phyloP scores from a whole-genome alignment of 2,888 invertebrate genomes.

The Brachyopa scutellaris region DNA sequence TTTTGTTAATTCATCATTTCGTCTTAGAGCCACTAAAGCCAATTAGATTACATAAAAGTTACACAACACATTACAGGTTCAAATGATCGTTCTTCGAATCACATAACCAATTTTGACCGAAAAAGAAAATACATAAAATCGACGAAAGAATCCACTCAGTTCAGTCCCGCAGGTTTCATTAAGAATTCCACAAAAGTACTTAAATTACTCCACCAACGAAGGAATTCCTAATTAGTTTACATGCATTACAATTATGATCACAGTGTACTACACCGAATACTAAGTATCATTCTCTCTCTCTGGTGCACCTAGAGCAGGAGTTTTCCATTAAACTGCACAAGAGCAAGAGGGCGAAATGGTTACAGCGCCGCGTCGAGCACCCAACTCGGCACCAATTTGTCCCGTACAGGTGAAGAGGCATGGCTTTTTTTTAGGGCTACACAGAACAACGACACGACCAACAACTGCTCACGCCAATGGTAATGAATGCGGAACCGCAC shows the following conservation, averaged over 20 bases:
- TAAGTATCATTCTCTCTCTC: conserved; percentile 57
- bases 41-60: no score
- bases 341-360: conserved; percentile 15
- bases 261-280: conserved; percentile 57
- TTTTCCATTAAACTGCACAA: conserved; percentile 21
- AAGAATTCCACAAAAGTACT: conserved; percentile 63
- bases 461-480: conserved; percentile 41
- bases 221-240: conserved; percentile 70
- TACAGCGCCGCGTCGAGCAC: conserved; percentile 11
- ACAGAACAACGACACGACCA: conserved; percentile 53
- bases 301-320: conserved; percentile 23
- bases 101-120: conserved; percentile 14
- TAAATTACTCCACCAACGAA: conserved; percentile 53
- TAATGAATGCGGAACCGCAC: conserved; percentile 60
- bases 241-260: conserved; percentile 70
- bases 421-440: conserved; percentile 14
- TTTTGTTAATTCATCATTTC: no score
- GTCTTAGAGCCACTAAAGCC: no score
- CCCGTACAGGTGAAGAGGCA: conserved; percentile 30
- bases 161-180: conserved; percentile 45
- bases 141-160: no score
- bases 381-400: conserved; percentile 29
- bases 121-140: no score
- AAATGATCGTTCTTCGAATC: no score
- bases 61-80: no score